These are phyloP conservation scores for Bombyx mori DNA, from an alignment of 1,140 invertebrate species.

Conservation along the genomic window DNA sequence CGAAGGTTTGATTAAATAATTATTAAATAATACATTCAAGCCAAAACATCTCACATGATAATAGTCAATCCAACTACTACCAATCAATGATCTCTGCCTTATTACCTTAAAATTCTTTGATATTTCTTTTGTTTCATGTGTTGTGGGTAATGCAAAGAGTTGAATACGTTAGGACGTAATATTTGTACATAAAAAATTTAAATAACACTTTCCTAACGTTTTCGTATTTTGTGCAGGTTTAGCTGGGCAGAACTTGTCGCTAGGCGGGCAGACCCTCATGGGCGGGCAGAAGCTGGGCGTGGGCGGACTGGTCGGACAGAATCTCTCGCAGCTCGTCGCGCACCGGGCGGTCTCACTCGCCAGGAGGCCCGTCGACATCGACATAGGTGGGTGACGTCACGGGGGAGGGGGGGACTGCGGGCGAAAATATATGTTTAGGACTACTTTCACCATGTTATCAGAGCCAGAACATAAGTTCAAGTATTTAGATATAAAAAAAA, in stretches of 20 bases:
- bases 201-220: neutral
- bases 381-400: slow-evolving; percentile 25
- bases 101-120: too few relatives aligned
- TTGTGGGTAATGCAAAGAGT: too few relatives aligned
- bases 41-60: too few relatives aligned
- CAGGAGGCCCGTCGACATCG: slow-evolving; percentile 39
- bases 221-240: slow-evolving; percentile 22
- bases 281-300: slow-evolving; percentile 31
- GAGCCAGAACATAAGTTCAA: too few relatives aligned
- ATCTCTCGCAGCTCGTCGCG: slow-evolving; percentile 44
- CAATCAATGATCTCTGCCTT: too few relatives aligned
- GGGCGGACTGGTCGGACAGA: slow-evolving; percentile 41
- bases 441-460: neutral
- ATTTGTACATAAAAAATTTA: neutral
- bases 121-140: too few relatives aligned
- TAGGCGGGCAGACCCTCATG: slow-evolving; percentile 25
- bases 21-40: too few relatives aligned
- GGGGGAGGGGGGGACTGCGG: too few relatives aligned
- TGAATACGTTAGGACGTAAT: too few relatives aligned
- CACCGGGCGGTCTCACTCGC: slow-evolving; percentile 44
- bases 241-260: slow-evolving; percentile 31
- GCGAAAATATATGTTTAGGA: neutral
- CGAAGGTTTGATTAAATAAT: too few relatives aligned
- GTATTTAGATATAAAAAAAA: too few relatives aligned
- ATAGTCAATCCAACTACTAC: too few relatives aligned